Conservation (phyloP, 92 coral and sea anemone species). For the Pocillopora grandis region DNA sequence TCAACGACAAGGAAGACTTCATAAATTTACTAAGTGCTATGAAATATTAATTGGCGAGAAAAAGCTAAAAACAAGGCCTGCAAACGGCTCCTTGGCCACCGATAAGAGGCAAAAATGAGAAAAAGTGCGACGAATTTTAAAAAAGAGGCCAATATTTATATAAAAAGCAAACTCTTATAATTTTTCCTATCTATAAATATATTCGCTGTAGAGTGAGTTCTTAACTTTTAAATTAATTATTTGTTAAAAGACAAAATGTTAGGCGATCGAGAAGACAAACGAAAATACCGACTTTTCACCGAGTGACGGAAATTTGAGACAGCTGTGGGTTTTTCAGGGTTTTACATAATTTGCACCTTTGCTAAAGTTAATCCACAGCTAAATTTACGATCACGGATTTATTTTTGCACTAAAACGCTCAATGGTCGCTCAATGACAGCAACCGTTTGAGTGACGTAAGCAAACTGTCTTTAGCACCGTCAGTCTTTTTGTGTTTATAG, state of each 20-base stretch:
- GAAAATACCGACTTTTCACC: too few species aligned
- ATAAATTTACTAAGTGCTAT: background rate
- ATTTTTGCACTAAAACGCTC: background rate
- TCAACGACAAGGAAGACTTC: background rate
- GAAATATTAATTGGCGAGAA: background rate
- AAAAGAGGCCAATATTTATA: background rate
- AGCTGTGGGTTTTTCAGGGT: background rate
- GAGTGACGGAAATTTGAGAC: too few species aligned
- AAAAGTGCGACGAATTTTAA: background rate
- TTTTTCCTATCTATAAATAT: background rate
- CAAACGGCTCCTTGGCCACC: background rate
- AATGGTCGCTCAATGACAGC: conserved; percentile 7
- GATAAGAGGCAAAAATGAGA: background rate
- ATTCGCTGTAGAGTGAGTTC: background rate
- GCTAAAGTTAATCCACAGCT: background rate
- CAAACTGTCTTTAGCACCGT: background rate
- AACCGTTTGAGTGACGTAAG: conserved; percentile 19
- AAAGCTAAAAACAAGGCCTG: background rate
- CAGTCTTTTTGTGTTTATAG: conserved; percentile 17
- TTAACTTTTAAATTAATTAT: conserved; percentile 13
- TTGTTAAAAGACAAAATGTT: conserved; percentile 5
- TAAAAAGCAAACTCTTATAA: background rate
- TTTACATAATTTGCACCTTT: background rate
- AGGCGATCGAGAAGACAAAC: background rate
- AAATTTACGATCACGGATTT: background rate